Conservation (phyloP, 1,140 invertebrate species). For the Drosophila lacertosa region DNA sequence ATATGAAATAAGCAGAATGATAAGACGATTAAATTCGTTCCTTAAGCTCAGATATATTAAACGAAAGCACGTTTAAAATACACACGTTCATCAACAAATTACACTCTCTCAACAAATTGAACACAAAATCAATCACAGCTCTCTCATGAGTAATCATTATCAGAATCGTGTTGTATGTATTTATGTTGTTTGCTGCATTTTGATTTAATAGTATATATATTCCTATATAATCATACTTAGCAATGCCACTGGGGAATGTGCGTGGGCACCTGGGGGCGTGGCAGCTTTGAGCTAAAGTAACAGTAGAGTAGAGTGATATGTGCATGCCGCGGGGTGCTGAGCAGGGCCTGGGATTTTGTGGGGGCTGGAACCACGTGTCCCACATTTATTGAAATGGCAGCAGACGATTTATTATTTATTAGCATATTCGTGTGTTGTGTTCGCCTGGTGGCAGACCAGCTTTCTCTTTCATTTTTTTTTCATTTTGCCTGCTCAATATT, state of each 20-base stretch:
- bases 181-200: constrained; percentile 3
- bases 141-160: constrained; percentile 24
- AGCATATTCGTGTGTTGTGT: constrained; percentile 62
- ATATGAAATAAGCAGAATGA: too few relatives aligned
- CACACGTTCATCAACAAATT: background rate
- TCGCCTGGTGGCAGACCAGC: constrained; percentile 22
- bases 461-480: too few relatives aligned
- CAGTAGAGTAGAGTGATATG: constrained; percentile 16
- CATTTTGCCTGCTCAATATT: constrained; percentile 34
- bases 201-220: constrained; percentile 16
- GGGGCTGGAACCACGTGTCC: constrained; percentile 25
- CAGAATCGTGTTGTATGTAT: constrained; percentile 5
- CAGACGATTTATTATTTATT: constrained; percentile 81
- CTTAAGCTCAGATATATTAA: too few relatives aligned
- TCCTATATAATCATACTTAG: constrained; percentile 20
- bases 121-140: constrained; percentile 3
- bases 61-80: too few relatives aligned
- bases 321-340: constrained; percentile 35
- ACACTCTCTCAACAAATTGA: background rate
- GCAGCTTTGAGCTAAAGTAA: constrained; percentile 3
- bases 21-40: too few relatives aligned
- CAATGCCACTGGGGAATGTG: background rate
- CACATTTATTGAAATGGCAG: constrained; percentile 78
- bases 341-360: constrained; percentile 3
- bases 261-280: background rate